Percentiles rank a stretch among this genome's conserved stretches.
Evolutionary conservation across 2,888 invertebrate species (phyloP).

Genomic region (Drosophila kambysellisi): DNA sequence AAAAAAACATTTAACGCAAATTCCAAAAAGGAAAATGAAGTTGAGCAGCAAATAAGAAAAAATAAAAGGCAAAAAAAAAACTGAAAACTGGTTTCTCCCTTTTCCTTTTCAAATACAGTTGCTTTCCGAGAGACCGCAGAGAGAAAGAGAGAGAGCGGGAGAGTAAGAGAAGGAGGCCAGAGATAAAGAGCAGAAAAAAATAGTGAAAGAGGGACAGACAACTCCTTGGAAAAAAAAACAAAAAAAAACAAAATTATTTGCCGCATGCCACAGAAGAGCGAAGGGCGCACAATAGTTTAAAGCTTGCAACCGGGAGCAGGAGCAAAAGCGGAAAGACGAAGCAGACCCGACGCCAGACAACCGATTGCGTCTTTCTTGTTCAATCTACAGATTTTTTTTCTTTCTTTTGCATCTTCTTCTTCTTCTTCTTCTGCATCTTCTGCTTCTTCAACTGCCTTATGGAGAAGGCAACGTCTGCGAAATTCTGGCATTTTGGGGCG

Average conservation of each 20-base stretch:
- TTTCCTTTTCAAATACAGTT: slow-evolving; percentile 85
- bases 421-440: background rate
- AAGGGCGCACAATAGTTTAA: slow-evolving; percentile 3
- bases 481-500: slow-evolving; percentile 30
- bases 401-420: slow-evolving; percentile 1
- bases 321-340: slow-evolving; percentile 2
- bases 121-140: slow-evolving; percentile 76
- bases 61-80: slow-evolving; percentile 44
- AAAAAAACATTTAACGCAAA: slow-evolving; percentile 45
- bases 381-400: background rate
- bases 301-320: background rate
- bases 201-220: slow-evolving; percentile 8
- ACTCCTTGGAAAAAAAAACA: slow-evolving; percentile 12
- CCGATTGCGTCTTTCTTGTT: slow-evolving; percentile 21
- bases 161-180: background rate
- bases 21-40: slow-evolving; percentile 74
- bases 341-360: slow-evolving; percentile 42
- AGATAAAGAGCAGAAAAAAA: slow-evolving; percentile 2
- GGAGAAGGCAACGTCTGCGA: slow-evolving; percentile 11
- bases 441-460: background rate
- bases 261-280: slow-evolving; percentile 30
- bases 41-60: slow-evolving; percentile 37
- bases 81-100: slow-evolving; percentile 77
- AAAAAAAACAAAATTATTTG: slow-evolving; percentile 19
- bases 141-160: slow-evolving; percentile 1